phyloP scores from a whole-genome alignment of 2,888 invertebrate species.

The Drosophila meridiana region DNA sequence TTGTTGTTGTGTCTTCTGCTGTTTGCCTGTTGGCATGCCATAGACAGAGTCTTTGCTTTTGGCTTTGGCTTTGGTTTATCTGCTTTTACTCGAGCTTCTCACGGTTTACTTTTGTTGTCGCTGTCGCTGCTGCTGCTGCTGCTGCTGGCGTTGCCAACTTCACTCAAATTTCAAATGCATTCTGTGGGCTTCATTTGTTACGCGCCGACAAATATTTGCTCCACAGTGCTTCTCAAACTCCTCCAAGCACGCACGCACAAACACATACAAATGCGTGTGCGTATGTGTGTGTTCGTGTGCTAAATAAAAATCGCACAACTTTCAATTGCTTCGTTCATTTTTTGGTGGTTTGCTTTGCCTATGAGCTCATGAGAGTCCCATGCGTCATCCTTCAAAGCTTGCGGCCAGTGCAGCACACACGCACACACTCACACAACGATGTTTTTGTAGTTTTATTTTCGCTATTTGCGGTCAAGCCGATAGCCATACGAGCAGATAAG shows the following conservation, averaged over 20 bases:
- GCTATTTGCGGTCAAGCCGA: slow-evolving; percentile 39
- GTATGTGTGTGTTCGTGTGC: slow-evolving; percentile 22
- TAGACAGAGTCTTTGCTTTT: slow-evolving; percentile 37
- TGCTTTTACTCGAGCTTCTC: slow-evolving; percentile 79
- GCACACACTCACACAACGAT: not conserved
- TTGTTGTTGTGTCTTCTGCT: slow-evolving; percentile 39
- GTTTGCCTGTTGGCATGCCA: slow-evolving; percentile 64
- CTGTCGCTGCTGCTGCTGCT: slow-evolving; percentile 1
- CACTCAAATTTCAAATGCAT: slow-evolving; percentile 65
- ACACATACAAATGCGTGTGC: slow-evolving; percentile 6
- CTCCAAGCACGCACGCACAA: slow-evolving; percentile 24
- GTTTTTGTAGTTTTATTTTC: slow-evolving; percentile 18
- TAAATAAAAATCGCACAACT: slow-evolving; percentile 43
- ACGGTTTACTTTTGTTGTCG: slow-evolving; percentile 81
- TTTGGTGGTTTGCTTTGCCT: slow-evolving; percentile 26
- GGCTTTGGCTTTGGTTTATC: slow-evolving; percentile 74
- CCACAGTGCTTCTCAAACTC: slow-evolving; percentile 35
- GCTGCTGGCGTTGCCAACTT: slow-evolving; percentile 56
- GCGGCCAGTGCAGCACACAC: slow-evolving; percentile 15
- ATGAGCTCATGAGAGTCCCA: slow-evolving; percentile 50
- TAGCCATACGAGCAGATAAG: slow-evolving; percentile 41
- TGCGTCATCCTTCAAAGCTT: slow-evolving; percentile 47
- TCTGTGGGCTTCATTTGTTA: slow-evolving; percentile 52
- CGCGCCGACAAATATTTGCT: slow-evolving; percentile 54
- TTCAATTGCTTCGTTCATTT: slow-evolving; percentile 31